Evolutionary conservation across 2,888 invertebrate species (phyloP).

Genomic region (Leuctra nigra): DNA sequence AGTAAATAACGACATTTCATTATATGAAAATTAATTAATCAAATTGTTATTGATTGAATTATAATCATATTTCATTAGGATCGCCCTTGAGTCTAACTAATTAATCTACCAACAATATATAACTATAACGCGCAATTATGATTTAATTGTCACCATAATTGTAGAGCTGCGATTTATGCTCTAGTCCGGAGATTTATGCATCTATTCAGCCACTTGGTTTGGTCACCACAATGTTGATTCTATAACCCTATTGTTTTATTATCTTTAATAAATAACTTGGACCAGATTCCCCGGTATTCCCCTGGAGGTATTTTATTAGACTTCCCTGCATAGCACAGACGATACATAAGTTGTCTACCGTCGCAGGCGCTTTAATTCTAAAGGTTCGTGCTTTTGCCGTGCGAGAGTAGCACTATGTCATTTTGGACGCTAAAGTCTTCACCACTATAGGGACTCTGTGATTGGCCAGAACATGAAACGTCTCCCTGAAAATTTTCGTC

Average conservation of each 20-base stretch:
- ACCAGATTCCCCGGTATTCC: neutral
- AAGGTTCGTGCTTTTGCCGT: constrained; percentile 9
- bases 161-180: too few relatives aligned
- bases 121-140: too few relatives aligned
- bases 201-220: too few relatives aligned
- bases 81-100: too few relatives aligned
- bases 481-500: neutral
- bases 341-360: constrained; percentile 15
- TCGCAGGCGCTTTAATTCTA: constrained; percentile 3
- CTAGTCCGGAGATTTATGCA: too few relatives aligned
- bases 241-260: neutral
- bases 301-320: neutral
- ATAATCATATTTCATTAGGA: too few relatives aligned
- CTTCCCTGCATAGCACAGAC: constrained; percentile 1
- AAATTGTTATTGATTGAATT: too few relatives aligned
- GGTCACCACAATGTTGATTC: too few relatives aligned
- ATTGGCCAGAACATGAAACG: constrained; percentile 4
- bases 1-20: too few relatives aligned
- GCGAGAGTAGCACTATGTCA: constrained; percentile 18
- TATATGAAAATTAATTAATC: too few relatives aligned
- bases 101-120: too few relatives aligned
- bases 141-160: too few relatives aligned
- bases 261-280: neutral
- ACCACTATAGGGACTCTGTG: neutral
- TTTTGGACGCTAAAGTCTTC: neutral